A percentile compares a stretch with the other conserved stretches of the same genome.
Conservation (phyloP, 2,888 invertebrate genomes). For the Campoplex nolae region DNA sequence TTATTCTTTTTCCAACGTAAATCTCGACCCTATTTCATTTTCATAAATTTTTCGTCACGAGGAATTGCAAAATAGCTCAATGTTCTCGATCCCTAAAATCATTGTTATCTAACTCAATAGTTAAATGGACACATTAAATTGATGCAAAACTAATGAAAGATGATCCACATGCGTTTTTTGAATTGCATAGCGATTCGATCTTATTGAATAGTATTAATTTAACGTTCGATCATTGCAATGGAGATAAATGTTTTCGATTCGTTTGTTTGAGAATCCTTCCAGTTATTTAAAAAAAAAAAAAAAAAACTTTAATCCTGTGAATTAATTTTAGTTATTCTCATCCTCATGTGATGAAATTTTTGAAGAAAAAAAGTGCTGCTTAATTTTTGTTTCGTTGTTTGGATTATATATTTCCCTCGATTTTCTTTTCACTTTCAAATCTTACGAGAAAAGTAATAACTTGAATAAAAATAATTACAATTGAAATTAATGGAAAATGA, state of each 20-base stretch:
- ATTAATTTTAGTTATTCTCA: background rate
- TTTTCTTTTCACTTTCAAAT: background rate
- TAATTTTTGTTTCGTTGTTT: background rate
- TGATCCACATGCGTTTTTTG: too few species aligned
- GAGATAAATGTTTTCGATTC: background rate
- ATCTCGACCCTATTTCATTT: too few species aligned
- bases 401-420: background rate
- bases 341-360: background rate
- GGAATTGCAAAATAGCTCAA: too few species aligned
- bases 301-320: background rate
- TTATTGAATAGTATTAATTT: background rate
- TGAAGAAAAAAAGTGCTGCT: background rate
- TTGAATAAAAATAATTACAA: background rate
- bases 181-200: background rate
- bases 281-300: too few species aligned
- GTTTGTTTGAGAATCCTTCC: too few species aligned
- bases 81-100: too few species aligned
- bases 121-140: too few species aligned
- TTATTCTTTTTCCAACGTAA: too few species aligned
- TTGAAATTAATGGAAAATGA: background rate
- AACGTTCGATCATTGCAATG: background rate
- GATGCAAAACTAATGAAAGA: too few species aligned
- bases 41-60: too few species aligned
- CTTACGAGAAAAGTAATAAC: background rate
- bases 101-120: too few species aligned